Evolutionary conservation across 2,797 vertebrate genomes (phyloP).

Genomic region (Pseudochromis fuscus): DNA sequence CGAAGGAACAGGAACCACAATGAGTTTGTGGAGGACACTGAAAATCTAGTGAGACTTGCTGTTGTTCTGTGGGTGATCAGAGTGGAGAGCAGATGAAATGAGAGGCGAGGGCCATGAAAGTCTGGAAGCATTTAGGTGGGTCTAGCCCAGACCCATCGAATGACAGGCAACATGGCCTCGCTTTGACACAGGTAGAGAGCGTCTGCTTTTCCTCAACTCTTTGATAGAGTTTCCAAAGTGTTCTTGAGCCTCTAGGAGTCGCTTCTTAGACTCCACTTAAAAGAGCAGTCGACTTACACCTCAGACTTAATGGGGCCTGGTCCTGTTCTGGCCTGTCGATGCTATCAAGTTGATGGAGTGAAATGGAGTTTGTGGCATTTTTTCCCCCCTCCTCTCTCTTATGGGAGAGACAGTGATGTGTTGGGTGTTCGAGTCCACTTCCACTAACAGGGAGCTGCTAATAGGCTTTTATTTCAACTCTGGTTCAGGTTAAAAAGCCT

Average conservation of each 20-base stretch:
- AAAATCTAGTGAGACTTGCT: constrained; percentile 8
- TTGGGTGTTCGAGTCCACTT: constrained; percentile 31
- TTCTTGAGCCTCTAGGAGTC: constrained; percentile 45
- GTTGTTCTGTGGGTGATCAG: constrained; percentile 36
- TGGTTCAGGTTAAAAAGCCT: neutral
- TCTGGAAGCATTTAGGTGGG: constrained; percentile 77
- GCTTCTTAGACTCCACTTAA: constrained; percentile 32
- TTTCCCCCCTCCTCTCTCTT: constrained; percentile 16
- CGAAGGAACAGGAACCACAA: neutral
- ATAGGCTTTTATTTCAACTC: constrained; percentile 12
- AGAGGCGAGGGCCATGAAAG: constrained; percentile 65
- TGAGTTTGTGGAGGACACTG: constrained; percentile 1
- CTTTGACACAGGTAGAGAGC: constrained; percentile 54
- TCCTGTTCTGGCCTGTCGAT: constrained; percentile 52
- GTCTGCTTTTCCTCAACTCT: constrained; percentile 68
- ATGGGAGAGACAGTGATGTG: constrained; percentile 42
- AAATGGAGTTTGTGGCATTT: constrained; percentile 44
- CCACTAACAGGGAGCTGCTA: constrained; percentile 17
- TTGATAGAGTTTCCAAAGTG: constrained; percentile 37
- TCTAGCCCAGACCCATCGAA: constrained; percentile 42
- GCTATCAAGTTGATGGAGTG: constrained; percentile 58
- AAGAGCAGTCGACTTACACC: constrained; percentile 12
- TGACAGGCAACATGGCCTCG: constrained; percentile 54
- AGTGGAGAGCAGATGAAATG: constrained; percentile 59
- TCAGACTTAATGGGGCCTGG: constrained; percentile 57